Evolutionary conservation across 2,888 invertebrate species (phyloP), one percentile per base, ranked within the genome.

Genomic region (Chesias legatella): DNA sequence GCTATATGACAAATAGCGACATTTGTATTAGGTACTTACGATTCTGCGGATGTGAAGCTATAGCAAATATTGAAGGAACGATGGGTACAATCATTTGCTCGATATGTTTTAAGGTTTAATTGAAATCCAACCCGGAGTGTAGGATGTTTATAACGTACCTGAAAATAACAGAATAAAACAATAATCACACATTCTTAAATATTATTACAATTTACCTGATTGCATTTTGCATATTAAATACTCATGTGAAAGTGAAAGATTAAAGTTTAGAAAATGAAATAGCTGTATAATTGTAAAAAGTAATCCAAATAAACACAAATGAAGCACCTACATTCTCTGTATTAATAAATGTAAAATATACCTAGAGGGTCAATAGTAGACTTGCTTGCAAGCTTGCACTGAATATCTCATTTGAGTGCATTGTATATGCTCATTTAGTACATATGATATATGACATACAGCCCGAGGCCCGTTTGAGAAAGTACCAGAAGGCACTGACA

Each of bases 401-500:
- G n/a, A n/a, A n/a, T n/a, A n/a, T n/a, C n/a, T n/a, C n/a, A n/a
- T n/a, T n/a, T n/a, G n/a, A n/a, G n/a, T n/a, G n/a, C n/a, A n/a
- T n/a, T n/a, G n/a, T n/a, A n/a, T n/a, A n/a, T n/a, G n/a, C n/a
- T n/a, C n/a, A n/a, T n/a, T n/a, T n/a, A n/a, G n/a, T n/a, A n/a
- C n/a, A n/a, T n/a, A n/a, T n/a, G n/a, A n/a, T n/a, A n/a, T n/a
- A n/a, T n/a, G n/a, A n/a, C n/a, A n/a, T n/a, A n/a, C 13, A 3
- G 13, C 58, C 56, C 58, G 60, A 43, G 33, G 50, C 46, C 37
- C 25, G 33, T 38, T 48, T 52, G 54, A 79, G 83, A 84, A 83
- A 84, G 83, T 81, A 76, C 38, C 36, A 43, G 27, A 34, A 25
- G 24, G 27, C 22, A 30, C 29, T 24, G n/a, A n/a, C n/a, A n/a